Evolutionary conservation across 2,888 invertebrate species (phyloP).

Genomic region (Trissonchulus latispiculum): DNA sequence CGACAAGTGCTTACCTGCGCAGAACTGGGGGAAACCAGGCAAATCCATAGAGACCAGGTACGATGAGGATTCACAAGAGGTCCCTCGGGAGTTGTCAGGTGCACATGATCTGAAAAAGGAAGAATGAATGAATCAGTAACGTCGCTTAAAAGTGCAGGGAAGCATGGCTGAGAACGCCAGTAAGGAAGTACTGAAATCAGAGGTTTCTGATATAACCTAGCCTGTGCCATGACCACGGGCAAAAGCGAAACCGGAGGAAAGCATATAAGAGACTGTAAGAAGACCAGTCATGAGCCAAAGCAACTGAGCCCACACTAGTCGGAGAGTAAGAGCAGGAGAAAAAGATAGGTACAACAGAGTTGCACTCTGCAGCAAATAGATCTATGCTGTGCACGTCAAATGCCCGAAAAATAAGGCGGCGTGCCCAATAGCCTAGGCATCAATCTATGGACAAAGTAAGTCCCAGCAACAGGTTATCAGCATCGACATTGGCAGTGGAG

Average conservation of each 20-base stretch:
- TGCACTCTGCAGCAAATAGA: not conserved
- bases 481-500: not conserved
- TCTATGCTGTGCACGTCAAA: not conserved
- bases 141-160: too few relatives aligned
- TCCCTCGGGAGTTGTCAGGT: too few relatives aligned
- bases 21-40: too few relatives aligned
- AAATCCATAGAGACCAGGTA: too few relatives aligned
- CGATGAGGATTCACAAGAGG: too few relatives aligned
- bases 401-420: not conserved
- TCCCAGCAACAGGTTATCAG: not conserved
- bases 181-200: not conserved
- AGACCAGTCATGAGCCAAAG: not conserved
- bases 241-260: not conserved
- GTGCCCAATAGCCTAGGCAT: not conserved
- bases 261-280: not conserved
- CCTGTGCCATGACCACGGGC: not conserved
- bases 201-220: not conserved
- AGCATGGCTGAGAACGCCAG: not conserved
- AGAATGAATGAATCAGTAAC: too few relatives aligned
- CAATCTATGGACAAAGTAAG: not conserved
- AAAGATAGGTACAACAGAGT: not conserved
- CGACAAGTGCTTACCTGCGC: too few relatives aligned
- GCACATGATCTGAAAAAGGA: too few relatives aligned
- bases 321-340: not conserved
- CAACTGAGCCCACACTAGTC: not conserved